Conservation (phyloP, 2,888 invertebrate genomes). For the Melangyna quadrimaculata region DNA sequence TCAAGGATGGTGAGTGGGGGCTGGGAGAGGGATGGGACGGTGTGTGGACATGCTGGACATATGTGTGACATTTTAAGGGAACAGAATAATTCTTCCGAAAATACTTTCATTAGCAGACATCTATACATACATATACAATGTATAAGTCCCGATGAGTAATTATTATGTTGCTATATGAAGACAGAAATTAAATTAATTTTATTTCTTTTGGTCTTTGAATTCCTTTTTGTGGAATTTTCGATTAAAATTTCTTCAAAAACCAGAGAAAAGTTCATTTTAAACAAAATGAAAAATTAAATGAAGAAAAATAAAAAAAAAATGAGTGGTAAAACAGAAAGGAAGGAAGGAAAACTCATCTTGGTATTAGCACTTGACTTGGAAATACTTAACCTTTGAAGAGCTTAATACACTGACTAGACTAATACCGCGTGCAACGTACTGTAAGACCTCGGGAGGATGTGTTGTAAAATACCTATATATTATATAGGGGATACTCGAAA, state of each 20-base stretch:
- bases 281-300: constrained; percentile 4
- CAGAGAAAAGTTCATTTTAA: constrained; percentile 24
- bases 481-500: constrained; percentile 29
- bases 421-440: not conserved
- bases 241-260: constrained; percentile 55
- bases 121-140: not conserved
- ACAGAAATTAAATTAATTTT: constrained; percentile 4
- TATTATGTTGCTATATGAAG: not conserved
- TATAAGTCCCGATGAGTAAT: not conserved
- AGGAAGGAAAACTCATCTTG: not conserved
- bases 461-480: not conserved
- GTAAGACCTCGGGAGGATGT: not conserved
- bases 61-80: not conserved
- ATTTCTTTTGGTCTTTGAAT: not conserved
- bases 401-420: constrained; percentile 62
- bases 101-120: not conserved
- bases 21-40: not conserved
- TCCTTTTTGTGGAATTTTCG: constrained; percentile 21
- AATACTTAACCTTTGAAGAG: constrained; percentile 64
- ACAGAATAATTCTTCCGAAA: not conserved
- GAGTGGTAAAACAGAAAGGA: not conserved
- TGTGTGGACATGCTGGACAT: not conserved
- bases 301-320: not conserved
- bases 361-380: constrained; percentile 52
- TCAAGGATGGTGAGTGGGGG: not conserved